Evolutionary conservation across 1,140 invertebrate species (phyloP), one percentile per base, ranked within the genome.

Genomic region (Leptopilina boulardi): DNA sequence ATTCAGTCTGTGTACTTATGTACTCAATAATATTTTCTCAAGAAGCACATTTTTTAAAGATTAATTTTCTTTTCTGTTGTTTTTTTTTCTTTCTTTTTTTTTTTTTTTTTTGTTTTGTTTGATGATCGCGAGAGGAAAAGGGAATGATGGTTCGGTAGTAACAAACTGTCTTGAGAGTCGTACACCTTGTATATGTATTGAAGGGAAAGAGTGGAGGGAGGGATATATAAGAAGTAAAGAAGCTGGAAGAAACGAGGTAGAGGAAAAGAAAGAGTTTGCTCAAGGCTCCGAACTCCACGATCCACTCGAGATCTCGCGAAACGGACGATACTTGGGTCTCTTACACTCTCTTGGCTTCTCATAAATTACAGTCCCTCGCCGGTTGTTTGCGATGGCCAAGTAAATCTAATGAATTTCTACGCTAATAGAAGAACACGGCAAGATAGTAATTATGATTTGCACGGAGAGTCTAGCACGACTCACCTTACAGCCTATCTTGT

Each of bases 391-490:
- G 78, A 82, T 84, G 79, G 80, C 77, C 78, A 77, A 80, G 80
- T 83, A 81, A 85, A 82, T 79, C 74, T 80, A 79, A 82, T 82
- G 82, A 80, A 84, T 84, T 83, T 85, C 80, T 84, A 85, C 83
- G 81, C 80, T 84, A 84, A 84, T 82, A 83, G 81, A 82, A 80
- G 74, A 78, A 77, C 42, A 44, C 76, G 76, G 51, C 59, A 66
- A 66, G 59, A 66, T 66, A 66, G 59, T 66, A 66, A 66, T 66
- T 66, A 66, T 66, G 59, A 66, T 66, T 66, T 66, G 59, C 59
- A 66, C 59, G 59, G 23, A 30, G 59, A 66, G 59, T 66, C 59
- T 66, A 30, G 59, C 59, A 66, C 59, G 59, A 66, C 15, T 66
- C 26, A n/a, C n/a, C 9, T 4, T 38, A 18, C 59, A 66, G 11